phyloP scores from a whole-genome alignment of 2,797 vertebrate genomes.

The Muscicapa striata region DNA sequence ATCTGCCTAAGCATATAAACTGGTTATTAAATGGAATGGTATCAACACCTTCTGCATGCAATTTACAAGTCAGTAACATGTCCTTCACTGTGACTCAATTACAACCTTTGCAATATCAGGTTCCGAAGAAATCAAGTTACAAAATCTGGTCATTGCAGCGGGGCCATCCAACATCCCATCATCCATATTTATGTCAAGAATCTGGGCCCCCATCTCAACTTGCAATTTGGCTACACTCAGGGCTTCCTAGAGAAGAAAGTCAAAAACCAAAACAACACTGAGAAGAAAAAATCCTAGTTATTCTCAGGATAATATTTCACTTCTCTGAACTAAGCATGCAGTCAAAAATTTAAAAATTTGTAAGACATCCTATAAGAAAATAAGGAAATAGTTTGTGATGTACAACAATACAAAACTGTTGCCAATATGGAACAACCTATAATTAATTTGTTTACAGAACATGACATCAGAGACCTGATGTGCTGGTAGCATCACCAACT shows the following conservation, averaged over 20 bases:
- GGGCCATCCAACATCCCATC: slow-evolving; percentile 95
- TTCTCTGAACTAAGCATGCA: not conserved
- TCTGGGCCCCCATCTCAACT: slow-evolving; percentile 96
- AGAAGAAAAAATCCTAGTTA: not conserved
- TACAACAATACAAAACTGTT: not conserved
- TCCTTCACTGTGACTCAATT: not conserved
- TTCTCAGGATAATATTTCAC: not conserved
- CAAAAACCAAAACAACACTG: not conserved
- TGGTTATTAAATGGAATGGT: not conserved
- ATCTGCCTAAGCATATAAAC: not conserved
- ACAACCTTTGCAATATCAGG: slow-evolving; percentile 92
- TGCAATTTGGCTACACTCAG: slow-evolving; percentile 89
- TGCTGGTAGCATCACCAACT: not conserved
- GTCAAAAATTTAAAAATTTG: not conserved
- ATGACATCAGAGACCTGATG: not conserved
- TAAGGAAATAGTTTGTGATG: not conserved
- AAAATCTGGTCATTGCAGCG: slow-evolving; percentile 90
- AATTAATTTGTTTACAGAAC: not conserved
- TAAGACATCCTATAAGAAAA: not conserved
- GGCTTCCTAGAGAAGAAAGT: slow-evolving; percentile 82
- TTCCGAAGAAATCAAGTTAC: slow-evolving; percentile 90
- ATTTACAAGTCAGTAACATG: not conserved
- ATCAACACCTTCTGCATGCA: not conserved
- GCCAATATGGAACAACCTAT: not conserved
- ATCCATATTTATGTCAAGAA: slow-evolving; percentile 97